These are phyloP conservation scores for Drosophila subquinaria DNA, from an alignment of 2,888 invertebrate species.

Conservation along the genomic window DNA sequence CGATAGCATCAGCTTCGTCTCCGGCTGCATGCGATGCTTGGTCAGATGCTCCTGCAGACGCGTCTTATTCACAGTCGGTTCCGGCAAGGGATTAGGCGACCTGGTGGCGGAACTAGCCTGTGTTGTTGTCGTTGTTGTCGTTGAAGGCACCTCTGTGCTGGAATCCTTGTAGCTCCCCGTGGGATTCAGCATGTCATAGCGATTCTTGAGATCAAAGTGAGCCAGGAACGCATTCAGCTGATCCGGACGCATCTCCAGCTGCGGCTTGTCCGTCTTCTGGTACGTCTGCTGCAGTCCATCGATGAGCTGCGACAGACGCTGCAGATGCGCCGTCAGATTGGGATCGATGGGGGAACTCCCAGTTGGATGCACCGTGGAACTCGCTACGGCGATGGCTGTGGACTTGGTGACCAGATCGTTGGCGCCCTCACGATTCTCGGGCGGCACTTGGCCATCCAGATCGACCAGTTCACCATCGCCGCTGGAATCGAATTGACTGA, in stretches of 20 bases:
- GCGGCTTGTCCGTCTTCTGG: slow-evolving; percentile 70
- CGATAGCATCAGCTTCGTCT: slow-evolving; percentile 80
- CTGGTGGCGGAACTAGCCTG: slow-evolving; percentile 2
- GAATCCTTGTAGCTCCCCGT: slow-evolving; percentile 11
- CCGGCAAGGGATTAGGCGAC: slow-evolving; percentile 24
- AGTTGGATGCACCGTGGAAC: background rate
- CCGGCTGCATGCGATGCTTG: slow-evolving; percentile 72
- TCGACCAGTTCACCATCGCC: slow-evolving; percentile 83
- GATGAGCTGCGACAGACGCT: slow-evolving; percentile 84
- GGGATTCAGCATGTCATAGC: slow-evolving; percentile 77
- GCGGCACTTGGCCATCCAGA: slow-evolving; percentile 61
- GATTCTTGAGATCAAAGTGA: slow-evolving; percentile 84
- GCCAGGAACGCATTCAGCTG: slow-evolving; percentile 85
- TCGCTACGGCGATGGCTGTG: background rate
- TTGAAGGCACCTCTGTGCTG: slow-evolving; percentile 16
- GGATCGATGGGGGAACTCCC: slow-evolving; percentile 75
- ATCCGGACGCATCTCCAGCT: slow-evolving; percentile 83
- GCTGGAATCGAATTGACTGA: slow-evolving; percentile 73
- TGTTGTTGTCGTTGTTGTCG: slow-evolving; percentile 13
- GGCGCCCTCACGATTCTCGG: slow-evolving; percentile 68
- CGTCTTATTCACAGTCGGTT: slow-evolving; percentile 55
- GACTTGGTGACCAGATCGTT: slow-evolving; percentile 10
- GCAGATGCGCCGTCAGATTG: slow-evolving; percentile 83
- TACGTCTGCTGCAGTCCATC: slow-evolving; percentile 84
- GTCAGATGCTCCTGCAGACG: slow-evolving; percentile 57